Evolutionary conservation across 2,113 vertebrate genomes (phyloP).

Genomic region (Vimba vimba): DNA sequence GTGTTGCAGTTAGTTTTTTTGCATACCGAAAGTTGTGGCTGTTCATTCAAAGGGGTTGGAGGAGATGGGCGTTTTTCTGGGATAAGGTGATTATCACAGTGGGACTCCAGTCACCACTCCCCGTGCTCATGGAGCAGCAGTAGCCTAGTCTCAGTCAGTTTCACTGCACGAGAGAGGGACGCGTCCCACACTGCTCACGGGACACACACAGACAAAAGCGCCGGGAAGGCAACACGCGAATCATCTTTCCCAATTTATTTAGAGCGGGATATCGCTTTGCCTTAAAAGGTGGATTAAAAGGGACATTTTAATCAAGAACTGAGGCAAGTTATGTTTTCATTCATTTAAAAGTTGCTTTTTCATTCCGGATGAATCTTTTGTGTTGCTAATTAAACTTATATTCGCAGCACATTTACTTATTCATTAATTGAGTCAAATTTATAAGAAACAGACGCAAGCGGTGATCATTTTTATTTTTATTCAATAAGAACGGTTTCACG

Average conservation of each 20-base stretch:
- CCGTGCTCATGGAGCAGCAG: neutral
- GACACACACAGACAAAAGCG: constrained; percentile 12
- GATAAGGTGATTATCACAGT: constrained; percentile 34
- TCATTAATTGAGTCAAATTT: neutral
- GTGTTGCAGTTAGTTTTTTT: neutral
- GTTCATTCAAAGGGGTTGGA: neutral
- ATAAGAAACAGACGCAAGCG: neutral
- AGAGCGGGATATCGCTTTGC: constrained; percentile 36
- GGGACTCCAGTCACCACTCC: constrained; percentile 24
- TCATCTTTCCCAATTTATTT: neutral
- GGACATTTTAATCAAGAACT: constrained; percentile 31
- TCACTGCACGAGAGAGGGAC: constrained; percentile 37
- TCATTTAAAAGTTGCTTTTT: constrained; percentile 10
- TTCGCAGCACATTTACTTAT: neutral
- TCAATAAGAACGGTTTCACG: neutral
- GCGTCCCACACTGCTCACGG: constrained; percentile 28
- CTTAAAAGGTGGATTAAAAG: constrained; percentile 42
- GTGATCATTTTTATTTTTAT: neutral
- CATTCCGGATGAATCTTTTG: neutral
- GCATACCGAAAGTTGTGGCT: neutral
- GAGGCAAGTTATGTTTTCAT: constrained; percentile 51
- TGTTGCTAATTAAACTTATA: neutral
- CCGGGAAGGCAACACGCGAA: constrained; percentile 13
- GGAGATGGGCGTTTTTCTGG: constrained; percentile 42
- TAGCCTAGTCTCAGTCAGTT: neutral